These are phyloP conservation scores for Aphelenchoides bicaudatus DNA, from an alignment of 2,888 invertebrate genomes.

Conservation along the genomic window DNA sequence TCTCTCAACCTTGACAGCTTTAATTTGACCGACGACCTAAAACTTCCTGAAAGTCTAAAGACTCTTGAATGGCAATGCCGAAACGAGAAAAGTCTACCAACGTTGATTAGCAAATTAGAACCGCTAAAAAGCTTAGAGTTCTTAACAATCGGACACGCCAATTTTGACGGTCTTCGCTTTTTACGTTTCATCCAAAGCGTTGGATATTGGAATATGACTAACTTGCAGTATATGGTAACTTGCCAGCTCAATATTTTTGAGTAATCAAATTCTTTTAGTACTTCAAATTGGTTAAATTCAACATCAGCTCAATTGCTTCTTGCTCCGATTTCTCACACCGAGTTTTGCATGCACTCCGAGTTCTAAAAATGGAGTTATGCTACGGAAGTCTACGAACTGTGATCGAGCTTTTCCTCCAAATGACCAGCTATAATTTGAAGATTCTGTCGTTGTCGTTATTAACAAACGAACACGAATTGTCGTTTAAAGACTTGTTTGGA, in stretches of 20 bases:
- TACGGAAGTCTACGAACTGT: slow-evolving; percentile 29
- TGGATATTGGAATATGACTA: slow-evolving; percentile 20
- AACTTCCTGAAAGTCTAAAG: slow-evolving; percentile 23
- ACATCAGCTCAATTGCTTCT: background rate
- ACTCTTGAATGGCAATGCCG: slow-evolving; percentile 33
- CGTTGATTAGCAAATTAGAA: slow-evolving; percentile 25
- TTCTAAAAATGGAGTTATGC: slow-evolving; percentile 30
- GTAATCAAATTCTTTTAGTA: slow-evolving; percentile 7
- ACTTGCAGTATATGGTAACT: slow-evolving; percentile 23
- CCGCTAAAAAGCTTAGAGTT: slow-evolving; percentile 23
- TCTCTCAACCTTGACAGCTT: slow-evolving; percentile 30
- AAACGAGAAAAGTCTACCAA: slow-evolving; percentile 19
- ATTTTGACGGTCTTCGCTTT: slow-evolving; percentile 17
- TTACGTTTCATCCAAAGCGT: slow-evolving; percentile 19
- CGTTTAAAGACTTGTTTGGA: slow-evolving; percentile 1
- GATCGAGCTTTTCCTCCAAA: slow-evolving; percentile 18
- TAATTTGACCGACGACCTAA: slow-evolving; percentile 21
- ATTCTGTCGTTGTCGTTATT: slow-evolving; percentile 25
- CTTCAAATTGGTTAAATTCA: slow-evolving; percentile 23
- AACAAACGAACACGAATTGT: slow-evolving; percentile 22
- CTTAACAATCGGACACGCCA: slow-evolving; percentile 29
- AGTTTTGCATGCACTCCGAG: slow-evolving; percentile 12
- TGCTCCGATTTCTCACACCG: background rate
- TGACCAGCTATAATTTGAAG: slow-evolving; percentile 22
- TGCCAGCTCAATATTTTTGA: no score